Percentiles rank a stretch among this genome's conserved stretches.
Conservation (phyloP, 1,140 invertebrate genomes). For the Aphelinus certus region DNA sequence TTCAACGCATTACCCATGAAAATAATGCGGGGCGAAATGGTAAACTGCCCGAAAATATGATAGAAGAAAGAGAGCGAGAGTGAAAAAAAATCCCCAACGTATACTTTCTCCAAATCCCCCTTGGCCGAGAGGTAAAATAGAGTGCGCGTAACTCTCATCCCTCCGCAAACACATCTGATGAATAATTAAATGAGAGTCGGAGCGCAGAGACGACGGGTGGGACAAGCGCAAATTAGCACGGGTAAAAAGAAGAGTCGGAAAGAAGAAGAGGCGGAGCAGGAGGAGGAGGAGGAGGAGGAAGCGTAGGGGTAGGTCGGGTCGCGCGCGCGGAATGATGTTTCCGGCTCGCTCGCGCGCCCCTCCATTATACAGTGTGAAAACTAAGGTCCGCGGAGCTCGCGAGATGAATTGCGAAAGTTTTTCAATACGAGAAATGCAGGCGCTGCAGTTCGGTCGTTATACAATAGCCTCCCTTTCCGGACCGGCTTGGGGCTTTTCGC, state of each 20-base stretch:
- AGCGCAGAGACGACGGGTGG: background rate
- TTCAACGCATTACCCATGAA: no score
- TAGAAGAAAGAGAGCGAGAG: no score
- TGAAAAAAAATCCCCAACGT: no score
- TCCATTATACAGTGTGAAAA: constrained; percentile 7
- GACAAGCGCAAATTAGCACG: background rate
- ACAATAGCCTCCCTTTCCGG: background rate
- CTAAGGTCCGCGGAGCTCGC: constrained; percentile 1
- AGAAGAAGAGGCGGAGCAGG: background rate
- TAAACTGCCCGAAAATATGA: no score
- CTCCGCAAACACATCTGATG: background rate
- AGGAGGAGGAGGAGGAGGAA: background rate
- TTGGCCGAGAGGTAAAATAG: no score
- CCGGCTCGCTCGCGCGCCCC: background rate
- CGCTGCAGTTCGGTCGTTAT: background rate
- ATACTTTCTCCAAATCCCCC: no score
- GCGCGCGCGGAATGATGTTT: background rate
- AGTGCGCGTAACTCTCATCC: background rate
- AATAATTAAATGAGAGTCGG: background rate
- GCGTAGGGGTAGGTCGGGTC: no score
- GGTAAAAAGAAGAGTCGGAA: background rate
- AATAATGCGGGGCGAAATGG: no score
- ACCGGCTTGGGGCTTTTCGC: no score
- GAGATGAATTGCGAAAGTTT: constrained; percentile 32
- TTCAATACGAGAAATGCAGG: constrained; percentile 42